Evolutionary conservation across 2,113 vertebrate species (phyloP), one percentile per base, ranked within the genome.

Genomic region (Struthio camelus): DNA sequence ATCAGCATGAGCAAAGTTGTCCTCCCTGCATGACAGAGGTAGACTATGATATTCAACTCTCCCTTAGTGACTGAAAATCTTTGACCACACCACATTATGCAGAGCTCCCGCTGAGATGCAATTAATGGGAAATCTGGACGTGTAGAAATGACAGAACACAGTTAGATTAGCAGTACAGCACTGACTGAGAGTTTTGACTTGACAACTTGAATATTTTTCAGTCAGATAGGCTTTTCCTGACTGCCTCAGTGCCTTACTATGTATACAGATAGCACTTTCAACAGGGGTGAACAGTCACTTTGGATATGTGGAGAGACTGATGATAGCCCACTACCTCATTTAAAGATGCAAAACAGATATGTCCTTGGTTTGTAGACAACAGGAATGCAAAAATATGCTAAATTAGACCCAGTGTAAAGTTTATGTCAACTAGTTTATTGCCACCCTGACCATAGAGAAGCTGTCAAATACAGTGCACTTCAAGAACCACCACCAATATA

Each of bases 1-100:
- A 94, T 88, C 91, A 94, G 87, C 72, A 54, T 6, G 76, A 79
- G 51, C 72, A 83, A 42, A 85, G 82, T 30, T 94, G 76, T 87
- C 70, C 28, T 89, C 85, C 76, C 88, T 61, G 90, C 14, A 1
- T 50, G 90, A 64, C 83, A 69, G 87, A 72, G 72, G 28, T n/a
- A 64, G 51, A 27, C 59, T 50, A 1, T 83, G 87, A 85, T 85
- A 71, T 10, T 80, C 71, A 85, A 54, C 67, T 87, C 69, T 70
- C 64, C 64, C 46, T 78, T 46, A n/a, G 89, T 54, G 93, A 75
- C 0, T 78, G 89, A 50, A 80, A 62, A 61, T 85, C 66, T 95
- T 84, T 86, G 92, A 67, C 92, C 56, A 42, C 59, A 25, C 34
- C 1, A 8, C 76, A 87, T 56, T 16, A 16, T 89, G 78, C 84